Base-by-base conservation (phyloP, 2,113 vertebrate genomes). In the Lepus europaeus region DNA sequence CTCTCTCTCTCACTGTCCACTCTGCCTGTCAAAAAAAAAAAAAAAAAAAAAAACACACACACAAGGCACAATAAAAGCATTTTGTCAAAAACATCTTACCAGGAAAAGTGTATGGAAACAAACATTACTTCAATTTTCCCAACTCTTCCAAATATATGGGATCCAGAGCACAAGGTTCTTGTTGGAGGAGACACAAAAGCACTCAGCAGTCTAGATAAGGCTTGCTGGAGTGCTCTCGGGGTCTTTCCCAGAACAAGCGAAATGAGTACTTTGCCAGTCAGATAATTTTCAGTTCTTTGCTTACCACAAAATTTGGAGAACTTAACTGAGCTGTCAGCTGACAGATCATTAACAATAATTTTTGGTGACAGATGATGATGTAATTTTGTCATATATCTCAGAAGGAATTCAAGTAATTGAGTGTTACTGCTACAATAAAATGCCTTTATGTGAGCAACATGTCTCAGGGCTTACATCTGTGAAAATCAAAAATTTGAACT, bases 291-390 rank as follows among this genome's bases (percentile, higher is more conserved):
- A 87, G 91, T 51, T 91, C 77, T 94, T 87, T 36, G 49, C 31
- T 77, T 89, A 36, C 61, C 33, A 89, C 84, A 81, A 96, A 91
- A 91, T 91, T 80, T 95, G 66, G n/a, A 95, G 51, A 53, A 69
- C 51, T 51, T 91, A 90, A 66, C 13, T 97, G 96, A 95, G 53
- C 36, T 74, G 61, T 91, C 76, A 95, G 66, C 64, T 92, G 56
- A 93, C 29, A 95, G 63, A 81, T 56, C 61, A 94, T 95, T 88
- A 96, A 93, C 93, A 96, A 93, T 95, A 95, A 96, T 91, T 96
- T 93, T 69, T 64, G 36, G 92, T 84, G 94, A 96, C 72, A 93
- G 64, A 85, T 93, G 45, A 91, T 93, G 90, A 95, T 56, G 76
- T 93, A 94, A 91, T 80, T 83, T 83, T 97, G 94, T 90, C 87